phyloP scores from a whole-genome alignment of 2,797 vertebrate species.

The Neosilurus hyrtlii region DNA sequence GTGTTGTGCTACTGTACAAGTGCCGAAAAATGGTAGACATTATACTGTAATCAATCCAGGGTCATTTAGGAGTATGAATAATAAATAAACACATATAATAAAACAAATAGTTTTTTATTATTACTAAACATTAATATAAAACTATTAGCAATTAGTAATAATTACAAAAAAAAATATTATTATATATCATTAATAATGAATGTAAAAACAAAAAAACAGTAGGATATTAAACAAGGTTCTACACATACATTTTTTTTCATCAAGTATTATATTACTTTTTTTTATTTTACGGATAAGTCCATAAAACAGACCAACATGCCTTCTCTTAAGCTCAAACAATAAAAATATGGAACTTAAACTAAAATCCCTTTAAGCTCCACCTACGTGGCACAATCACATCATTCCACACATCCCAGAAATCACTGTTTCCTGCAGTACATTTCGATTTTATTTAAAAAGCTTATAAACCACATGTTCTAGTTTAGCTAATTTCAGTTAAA shows the following conservation, averaged over 20 bases:
- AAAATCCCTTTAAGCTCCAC: not conserved
- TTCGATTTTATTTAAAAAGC: not conserved
- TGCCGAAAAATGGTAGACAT: slow-evolving; percentile 31
- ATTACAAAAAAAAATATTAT: too few species aligned
- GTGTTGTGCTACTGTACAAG: slow-evolving; percentile 29
- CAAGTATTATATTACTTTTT: not conserved
- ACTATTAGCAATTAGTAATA: not conserved
- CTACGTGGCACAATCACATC: not conserved
- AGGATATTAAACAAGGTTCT: not conserved
- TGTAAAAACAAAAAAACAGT: not conserved
- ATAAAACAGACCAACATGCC: not conserved
- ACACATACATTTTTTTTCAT: not conserved
- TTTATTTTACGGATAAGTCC: not conserved
- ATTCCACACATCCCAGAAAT: too few species aligned
- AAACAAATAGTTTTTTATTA: not conserved
- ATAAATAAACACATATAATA: not conserved
- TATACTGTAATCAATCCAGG: slow-evolving; percentile 28
- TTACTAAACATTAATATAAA: not conserved
- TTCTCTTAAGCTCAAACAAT: not conserved
- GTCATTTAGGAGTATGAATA: slow-evolving; percentile 17
- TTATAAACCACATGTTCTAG: not conserved
- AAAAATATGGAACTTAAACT: not conserved
- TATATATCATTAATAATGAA: too few species aligned
- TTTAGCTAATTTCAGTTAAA: too few species aligned
- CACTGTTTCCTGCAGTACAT: not conserved